Base-by-base conservation (phyloP, 2,797 vertebrate species). In the Hyperoplus immaculatus region DNA sequence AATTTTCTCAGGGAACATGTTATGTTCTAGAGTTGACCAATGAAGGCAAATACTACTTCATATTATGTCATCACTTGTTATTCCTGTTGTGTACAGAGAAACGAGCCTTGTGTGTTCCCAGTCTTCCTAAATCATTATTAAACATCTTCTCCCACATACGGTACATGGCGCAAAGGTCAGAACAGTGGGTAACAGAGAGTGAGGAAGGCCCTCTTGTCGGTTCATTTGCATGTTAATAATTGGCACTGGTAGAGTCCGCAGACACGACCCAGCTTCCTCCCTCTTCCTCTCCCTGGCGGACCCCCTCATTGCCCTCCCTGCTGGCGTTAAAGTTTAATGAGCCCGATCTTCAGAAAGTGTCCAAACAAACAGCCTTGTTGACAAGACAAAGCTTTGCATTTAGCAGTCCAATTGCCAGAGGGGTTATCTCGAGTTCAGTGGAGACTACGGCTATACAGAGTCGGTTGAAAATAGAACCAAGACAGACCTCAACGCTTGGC, bases 301-400 rank as follows among this genome's bases (percentile, higher is more conserved):
- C 82, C 75, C 73, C 72, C 87, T 78, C 64, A 8, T 67, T 78
- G 61, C 41, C 78, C 54, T 80, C 73, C 51, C 85, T 80, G 82
- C 78, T 60, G 77, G 84, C 70, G 29, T 87, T 79, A 87, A 89
- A 83, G 76, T 91, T 86, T 93, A 93, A 92, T 90, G 87, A 92
- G 76, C 66, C 70, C 83, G 80, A 80, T 88, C 72, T 87, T 80
- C 63, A 70, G 66, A 64, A 87, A 84, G 64, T 67, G 81, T 84
- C 84, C 85, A 84, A 91, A 91, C 85, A 89, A 92, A 91, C 84
- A 81, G 72, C 68, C 78, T 61, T 79, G 85, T 85, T 91, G 89
- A 93, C 86, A 84, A 88, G 84, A 87, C 74, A 88, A 88, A 91
- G 87, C 76, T 81, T 84, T 80, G 69, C 81, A 89, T 92, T 93